Evolutionary conservation across 1,140 invertebrate genomes (phyloP), one percentile per base, ranked within the genome.

Genomic region (Eupeodes corollae): DNA sequence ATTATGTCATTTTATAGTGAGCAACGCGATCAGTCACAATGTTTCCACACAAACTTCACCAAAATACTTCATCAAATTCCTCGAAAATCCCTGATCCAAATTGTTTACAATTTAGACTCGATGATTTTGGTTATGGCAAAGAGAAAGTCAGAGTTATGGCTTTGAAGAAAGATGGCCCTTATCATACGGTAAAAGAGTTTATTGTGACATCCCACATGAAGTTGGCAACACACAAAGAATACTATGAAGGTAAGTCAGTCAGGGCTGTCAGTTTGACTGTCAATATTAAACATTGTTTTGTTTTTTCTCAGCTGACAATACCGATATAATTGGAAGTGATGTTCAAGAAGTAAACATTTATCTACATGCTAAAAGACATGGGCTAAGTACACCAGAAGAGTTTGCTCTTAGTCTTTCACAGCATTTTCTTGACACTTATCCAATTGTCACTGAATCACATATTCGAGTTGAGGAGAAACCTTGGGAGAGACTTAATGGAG

Each of bases 111-210:
- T 47, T 35, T 40, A 38, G 39, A 8, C n/a, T 47, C 5, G 46
- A 39, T 18, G 46, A 47, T 47, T 47, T 35, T 21, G 26, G 46
- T 19, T 47, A 47, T 18, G 46, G 46, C 6, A 47, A 47, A 42
- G 15, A 42, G 9, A 16, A 21, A 12, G 46, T 42, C 9, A 26
- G 39, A 32, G 46, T 47, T 26, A 41, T 47, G 32, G 38, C 40
- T 21, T 31, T 47, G 12, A 41, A 41, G 26, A 47, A 47, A 18
- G 39, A 47, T 42, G 46, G 46, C 12, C 46, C 46, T 11, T 6
- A 41, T 1, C 46, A 47, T 16, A 21, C 14, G 15, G 39, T 47
- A 6, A 42, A 30, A 15, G 46, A 47, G 19, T 47, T 33, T 33
- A 33, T 19, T 32, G 39, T 47, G 13, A 42, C 19, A 8, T 32